Percentiles rank a stretch among this genome's conserved stretches.
These are phyloP conservation scores for Arothron firmamentum DNA, from an alignment of 2,113 vertebrate genomes.

Conservation along the genomic window DNA sequence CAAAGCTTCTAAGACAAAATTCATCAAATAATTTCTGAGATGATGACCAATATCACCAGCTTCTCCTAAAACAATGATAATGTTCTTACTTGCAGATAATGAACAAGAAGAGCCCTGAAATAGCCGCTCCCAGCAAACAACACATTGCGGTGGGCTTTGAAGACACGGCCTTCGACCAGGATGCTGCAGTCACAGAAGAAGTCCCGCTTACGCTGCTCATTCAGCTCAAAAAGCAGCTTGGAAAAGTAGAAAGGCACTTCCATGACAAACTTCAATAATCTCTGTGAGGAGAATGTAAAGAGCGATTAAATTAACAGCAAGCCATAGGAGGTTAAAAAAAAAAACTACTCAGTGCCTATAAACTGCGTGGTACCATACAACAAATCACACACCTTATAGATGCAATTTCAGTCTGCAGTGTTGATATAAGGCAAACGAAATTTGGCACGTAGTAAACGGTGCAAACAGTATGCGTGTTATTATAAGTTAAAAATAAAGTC, in stretches of 20 bases:
- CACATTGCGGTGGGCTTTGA: slow-evolving; percentile 97
- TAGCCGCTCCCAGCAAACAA: slow-evolving; percentile 95
- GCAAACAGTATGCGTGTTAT: background rate
- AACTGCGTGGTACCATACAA: too few relatives aligned
- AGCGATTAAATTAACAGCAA: background rate
- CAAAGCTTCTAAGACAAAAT: too few relatives aligned
- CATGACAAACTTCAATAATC: slow-evolving; percentile 66
- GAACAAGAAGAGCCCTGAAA: slow-evolving; percentile 90
- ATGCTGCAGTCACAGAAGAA: slow-evolving; percentile 99
- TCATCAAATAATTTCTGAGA: too few relatives aligned
- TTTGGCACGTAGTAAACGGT: background rate
- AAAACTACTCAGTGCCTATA: too few relatives aligned
- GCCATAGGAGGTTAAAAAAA: background rate
- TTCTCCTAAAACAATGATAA: too few relatives aligned
- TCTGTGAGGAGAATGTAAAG: slow-evolving; percentile 2
- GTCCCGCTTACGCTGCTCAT: slow-evolving; percentile 92
- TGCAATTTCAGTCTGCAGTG: background rate
- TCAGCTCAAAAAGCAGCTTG: slow-evolving; percentile 89
- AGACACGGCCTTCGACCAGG: slow-evolving; percentile 93
- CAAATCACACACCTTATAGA: background rate
- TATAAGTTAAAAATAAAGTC: background rate
- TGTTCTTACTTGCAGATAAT: slow-evolving; percentile 82
- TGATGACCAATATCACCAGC: too few relatives aligned
- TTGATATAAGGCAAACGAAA: background rate
- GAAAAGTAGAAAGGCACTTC: slow-evolving; percentile 88